Evolutionary conservation across 1,140 invertebrate genomes (phyloP).

Genomic region (Drosophila auraria): DNA sequence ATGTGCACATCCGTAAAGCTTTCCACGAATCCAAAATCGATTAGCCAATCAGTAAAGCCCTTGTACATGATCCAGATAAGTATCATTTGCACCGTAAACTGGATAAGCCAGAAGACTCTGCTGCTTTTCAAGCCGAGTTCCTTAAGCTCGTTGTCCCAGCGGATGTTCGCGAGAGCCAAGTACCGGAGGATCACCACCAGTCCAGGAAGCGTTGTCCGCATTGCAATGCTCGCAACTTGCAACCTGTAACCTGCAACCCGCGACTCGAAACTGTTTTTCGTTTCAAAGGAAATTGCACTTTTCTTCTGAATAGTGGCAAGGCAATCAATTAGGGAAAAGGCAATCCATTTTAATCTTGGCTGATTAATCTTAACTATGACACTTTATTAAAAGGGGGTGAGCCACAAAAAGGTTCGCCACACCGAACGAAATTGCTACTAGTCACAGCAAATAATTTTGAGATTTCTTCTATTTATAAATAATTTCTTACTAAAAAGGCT

Average conservation of each 20-base stretch:
- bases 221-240: background rate
- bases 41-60: too few relatives aligned
- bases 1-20: background rate
- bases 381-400: too few relatives aligned
- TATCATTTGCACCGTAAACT: background rate
- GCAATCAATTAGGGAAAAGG: background rate
- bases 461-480: too few relatives aligned
- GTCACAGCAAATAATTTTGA: too few relatives aligned
- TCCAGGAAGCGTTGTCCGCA: background rate
- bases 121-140: background rate
- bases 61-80: background rate
- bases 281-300: background rate
- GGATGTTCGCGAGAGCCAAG: background rate
- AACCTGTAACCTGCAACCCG: background rate
- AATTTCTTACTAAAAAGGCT: too few relatives aligned
- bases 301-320: background rate
- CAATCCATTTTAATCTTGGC: background rate
- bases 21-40: accelerated
- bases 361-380: background rate
- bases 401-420: too few relatives aligned
- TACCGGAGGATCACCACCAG: background rate
- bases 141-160: background rate
- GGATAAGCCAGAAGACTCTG: background rate
- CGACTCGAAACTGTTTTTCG: background rate
- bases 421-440: too few relatives aligned